Evolutionary conservation across 2,797 vertebrate species (phyloP), one percentile per base, ranked within the genome.

Genomic region (Arctocebus calabarensis): DNA sequence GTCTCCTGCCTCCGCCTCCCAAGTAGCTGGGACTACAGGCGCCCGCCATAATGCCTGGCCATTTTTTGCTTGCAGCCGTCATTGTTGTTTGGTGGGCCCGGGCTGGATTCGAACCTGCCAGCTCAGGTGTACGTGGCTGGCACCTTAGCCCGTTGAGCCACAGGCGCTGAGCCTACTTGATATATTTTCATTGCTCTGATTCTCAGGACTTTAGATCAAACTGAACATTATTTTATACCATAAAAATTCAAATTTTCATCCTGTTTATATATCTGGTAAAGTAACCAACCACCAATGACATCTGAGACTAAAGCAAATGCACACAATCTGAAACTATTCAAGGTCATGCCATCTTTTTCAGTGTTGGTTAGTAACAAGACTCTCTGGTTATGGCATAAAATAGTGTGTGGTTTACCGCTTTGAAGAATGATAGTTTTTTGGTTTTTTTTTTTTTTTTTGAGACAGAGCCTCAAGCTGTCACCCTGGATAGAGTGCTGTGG

Each of bases 131-230:
- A n/a, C n/a, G n/a, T n/a, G n/a, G n/a, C n/a, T n/a, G n/a, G n/a
- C n/a, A n/a, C n/a, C n/a, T n/a, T n/a, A n/a, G n/a, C n/a, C n/a
- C n/a, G n/a, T n/a, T n/a, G n/a, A n/a, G n/a, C n/a, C n/a, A n/a
- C n/a, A n/a, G n/a, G n/a, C n/a, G n/a, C n/a, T n/a, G n/a, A n/a
- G n/a, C n/a, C 52, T 66, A 37, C 7, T 10, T 45, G 45, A 45
- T 9, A 37, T 7, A 20, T 4, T 14, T 52, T 85, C 61, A 70
- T 20, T 81, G 79, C 55, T 89, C 37, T 73, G 37, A 32, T 32
- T 88, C 37, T 29, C 55, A 55, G 7, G 75, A 94, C 90, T 89
- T 94, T 62, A 93, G 37, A 71, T 57, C 45, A 55, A 88, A 84
- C 1, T 27, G 57, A 78, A 40, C 19, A 73, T 61, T 74, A 70